Evolutionary conservation across 2,797 vertebrate genomes (phyloP), one percentile per base, ranked within the genome.

Genomic region (Danio jaintianensis): DNA sequence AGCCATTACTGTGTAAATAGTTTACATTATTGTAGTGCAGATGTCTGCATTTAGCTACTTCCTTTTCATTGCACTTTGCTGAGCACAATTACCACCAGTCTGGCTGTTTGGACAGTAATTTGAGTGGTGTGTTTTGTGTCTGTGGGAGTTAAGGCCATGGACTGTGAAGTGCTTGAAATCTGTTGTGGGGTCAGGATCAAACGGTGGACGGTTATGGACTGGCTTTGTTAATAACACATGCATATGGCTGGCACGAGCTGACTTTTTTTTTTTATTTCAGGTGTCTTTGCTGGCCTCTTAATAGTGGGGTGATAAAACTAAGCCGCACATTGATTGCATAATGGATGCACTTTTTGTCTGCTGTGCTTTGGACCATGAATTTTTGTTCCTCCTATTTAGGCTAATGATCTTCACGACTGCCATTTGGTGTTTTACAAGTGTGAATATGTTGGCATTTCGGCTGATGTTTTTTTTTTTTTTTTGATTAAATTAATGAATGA

Each of bases 251-350:
- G 9, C 48, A 48, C 20, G 9, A 66, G 29, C 10, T 4, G 52
- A 61, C 9, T 56, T 50, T 78, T n/a, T 50, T 78, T n/a, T 29
- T 76, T 83, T 9, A 50, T 83, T 77, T 84, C 62, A 75, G 75
- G 61, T 85, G 79, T 45, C 67, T 78, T 73, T 72, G 36, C 22
- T 20, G 7, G 42, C 56, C 20, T 52, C 38, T 43, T 77, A 79
- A 76, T 53, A 63, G 36, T 13, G 18, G 67, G 18, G 50, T 74
- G 55, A 75, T 69, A 56, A 42, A 78, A 29, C 50, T 62, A 62
- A 36, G 81, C 71, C 68, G 52, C 12, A 56, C 48, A 64, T 40
- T 61, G 50, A 69, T 82, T 84, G 67, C 43, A 42, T 83, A 83
- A 81, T 52, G 18, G 18, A 73, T 61, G 58, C 43, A 61, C 58